These are phyloP conservation scores for Nematopogon swammerdamellus DNA, from an alignment of 2,888 invertebrate genomes.

Conservation along the genomic window DNA sequence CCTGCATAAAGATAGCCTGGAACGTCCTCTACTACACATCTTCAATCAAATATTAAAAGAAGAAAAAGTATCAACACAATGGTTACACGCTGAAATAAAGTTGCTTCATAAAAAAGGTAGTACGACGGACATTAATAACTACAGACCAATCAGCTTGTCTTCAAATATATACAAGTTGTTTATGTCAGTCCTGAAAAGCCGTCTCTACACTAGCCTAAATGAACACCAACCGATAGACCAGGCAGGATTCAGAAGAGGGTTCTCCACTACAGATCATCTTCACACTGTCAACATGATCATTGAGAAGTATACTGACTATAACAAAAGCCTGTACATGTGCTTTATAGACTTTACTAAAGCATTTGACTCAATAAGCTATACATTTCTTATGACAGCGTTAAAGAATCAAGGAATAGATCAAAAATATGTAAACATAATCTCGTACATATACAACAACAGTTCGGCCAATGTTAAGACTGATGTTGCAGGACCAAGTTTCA, in stretches of 20 bases:
- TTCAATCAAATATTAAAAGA: background rate
- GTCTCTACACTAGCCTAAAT: background rate
- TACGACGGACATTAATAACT: conserved; percentile 6
- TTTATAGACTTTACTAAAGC: background rate
- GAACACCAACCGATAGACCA: conserved; percentile 3
- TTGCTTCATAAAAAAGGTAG: conserved; percentile 8
- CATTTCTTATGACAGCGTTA: background rate
- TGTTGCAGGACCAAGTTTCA: background rate
- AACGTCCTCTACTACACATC: background rate
- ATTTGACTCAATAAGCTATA: background rate
- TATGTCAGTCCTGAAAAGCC: conserved; percentile 1
- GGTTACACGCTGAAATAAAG: conserved; percentile 3
- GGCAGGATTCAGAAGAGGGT: conserved; percentile 2
- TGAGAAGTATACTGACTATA: conserved; percentile 3
- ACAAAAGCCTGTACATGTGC: conserved; percentile 1
- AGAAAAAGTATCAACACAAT: conserved; percentile 2
- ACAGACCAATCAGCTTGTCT: conserved; percentile 7
- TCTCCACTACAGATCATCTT: conserved; percentile 1
- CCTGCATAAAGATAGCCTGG: background rate
- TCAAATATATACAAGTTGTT: conserved; percentile 4
- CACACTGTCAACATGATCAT: conserved; percentile 2
- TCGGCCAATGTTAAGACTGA: background rate
- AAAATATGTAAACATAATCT: background rate
- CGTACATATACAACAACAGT: background rate
- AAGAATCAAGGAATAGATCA: background rate